Conservation (phyloP, 2,888 invertebrate genomes). For the Podabrus alpinus region DNA sequence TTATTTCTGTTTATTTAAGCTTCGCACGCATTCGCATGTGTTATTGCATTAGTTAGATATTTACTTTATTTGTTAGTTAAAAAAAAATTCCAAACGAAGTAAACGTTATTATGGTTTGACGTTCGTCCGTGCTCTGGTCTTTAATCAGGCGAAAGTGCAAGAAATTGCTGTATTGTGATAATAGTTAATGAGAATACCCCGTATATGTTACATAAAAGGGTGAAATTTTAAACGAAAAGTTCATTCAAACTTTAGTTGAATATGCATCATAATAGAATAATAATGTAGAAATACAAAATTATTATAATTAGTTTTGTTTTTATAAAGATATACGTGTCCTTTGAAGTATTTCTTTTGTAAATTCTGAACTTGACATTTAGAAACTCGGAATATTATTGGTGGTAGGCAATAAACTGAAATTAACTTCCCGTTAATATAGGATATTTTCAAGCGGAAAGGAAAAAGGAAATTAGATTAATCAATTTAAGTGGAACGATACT, state of each 20-base stretch:
- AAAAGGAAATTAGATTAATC: neutral
- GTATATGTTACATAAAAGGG: neutral
- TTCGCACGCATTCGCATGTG: neutral
- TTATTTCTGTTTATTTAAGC: neutral
- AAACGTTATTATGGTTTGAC: too few relatives aligned
- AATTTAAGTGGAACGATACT: slow-evolving; percentile 2
- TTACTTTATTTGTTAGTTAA: neutral
- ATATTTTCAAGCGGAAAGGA: neutral
- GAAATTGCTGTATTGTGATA: too few relatives aligned
- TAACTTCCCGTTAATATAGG: neutral
- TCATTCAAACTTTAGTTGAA: neutral
- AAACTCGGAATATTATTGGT: neutral
- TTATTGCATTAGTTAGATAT: neutral
- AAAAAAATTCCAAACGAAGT: neutral
- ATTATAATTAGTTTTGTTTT: neutral
- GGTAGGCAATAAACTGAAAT: neutral
- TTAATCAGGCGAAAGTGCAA: neutral
- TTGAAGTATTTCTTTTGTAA: neutral
- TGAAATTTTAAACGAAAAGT: neutral
- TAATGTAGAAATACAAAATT: neutral
- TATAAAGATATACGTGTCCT: neutral
- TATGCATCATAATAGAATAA: neutral
- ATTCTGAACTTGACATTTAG: neutral
- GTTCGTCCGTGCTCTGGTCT: neutral
- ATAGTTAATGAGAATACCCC: too few relatives aligned